These are phyloP conservation scores for Hoplodrina blanda DNA, from an alignment of 2,888 invertebrate genomes.

Conservation along the genomic window DNA sequence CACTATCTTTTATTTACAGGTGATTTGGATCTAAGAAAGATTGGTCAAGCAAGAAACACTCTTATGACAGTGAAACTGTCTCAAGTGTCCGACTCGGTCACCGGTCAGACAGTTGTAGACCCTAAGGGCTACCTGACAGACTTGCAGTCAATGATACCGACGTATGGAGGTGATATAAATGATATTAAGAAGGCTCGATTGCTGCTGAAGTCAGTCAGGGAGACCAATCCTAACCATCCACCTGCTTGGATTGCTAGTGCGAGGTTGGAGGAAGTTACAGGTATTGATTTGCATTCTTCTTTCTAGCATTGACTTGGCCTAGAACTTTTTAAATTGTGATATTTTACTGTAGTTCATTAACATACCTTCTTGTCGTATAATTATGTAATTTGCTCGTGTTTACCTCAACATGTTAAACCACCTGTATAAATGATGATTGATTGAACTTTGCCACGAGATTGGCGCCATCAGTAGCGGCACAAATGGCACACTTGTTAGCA, in stretches of 20 bases:
- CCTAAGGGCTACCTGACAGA: slow-evolving; percentile 99
- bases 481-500: too few species aligned
- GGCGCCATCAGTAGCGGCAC: too few species aligned
- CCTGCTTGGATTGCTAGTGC: slow-evolving; percentile 99
- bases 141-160: slow-evolving; percentile 99
- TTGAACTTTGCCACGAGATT: too few species aligned
- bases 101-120: slow-evolving; percentile 99
- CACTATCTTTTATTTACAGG: slow-evolving; percentile 76
- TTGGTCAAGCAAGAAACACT: slow-evolving; percentile 99
- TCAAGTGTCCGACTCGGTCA: slow-evolving; percentile 99
- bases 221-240: slow-evolving; percentile 99
- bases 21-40: slow-evolving; percentile 99
- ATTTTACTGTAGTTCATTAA: too few species aligned
- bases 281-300: slow-evolving; percentile 91
- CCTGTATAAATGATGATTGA: too few species aligned
- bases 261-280: slow-evolving; percentile 99
- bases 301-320: too few species aligned
- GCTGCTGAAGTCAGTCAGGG: slow-evolving; percentile 98
- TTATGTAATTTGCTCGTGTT: too few species aligned
- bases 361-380: too few species aligned
- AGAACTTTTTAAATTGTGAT: too few species aligned
- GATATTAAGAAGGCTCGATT: slow-evolving; percentile 99
- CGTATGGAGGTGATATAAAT: slow-evolving; percentile 99
- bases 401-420: too few species aligned
- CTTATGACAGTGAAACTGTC: slow-evolving; percentile 99